A percentile compares a stretch with the other conserved stretches of the same genome.
phyloP scores from a whole-genome alignment of 2,888 invertebrate species.

The Protonemura montana region DNA sequence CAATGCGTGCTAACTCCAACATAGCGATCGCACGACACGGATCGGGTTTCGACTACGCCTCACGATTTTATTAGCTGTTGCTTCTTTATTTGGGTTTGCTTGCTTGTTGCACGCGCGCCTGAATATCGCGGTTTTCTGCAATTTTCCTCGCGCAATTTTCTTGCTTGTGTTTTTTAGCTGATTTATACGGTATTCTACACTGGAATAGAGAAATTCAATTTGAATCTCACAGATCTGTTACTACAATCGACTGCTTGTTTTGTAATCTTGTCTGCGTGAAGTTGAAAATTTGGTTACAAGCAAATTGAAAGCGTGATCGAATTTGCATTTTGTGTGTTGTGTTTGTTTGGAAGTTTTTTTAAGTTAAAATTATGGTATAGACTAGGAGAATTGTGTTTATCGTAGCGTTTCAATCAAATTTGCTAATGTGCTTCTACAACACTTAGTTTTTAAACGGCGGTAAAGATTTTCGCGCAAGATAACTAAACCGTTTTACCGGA shows the following conservation, averaged over 20 bases:
- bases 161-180: not conserved
- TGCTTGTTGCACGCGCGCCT: not conserved
- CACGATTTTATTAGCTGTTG: not conserved
- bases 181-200: not conserved
- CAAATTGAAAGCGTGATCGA: not conserved
- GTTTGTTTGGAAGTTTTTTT: not conserved
- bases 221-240: not conserved
- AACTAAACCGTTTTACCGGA: conserved; percentile 7
- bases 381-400: not conserved
- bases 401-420: not conserved
- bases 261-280: not conserved
- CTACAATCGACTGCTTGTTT: not conserved
- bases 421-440: conserved; percentile 22
- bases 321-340: not conserved
- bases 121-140: not conserved
- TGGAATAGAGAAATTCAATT: not conserved
- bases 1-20: not conserved
- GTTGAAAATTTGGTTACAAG: not conserved
- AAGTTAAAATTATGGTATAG: not conserved
- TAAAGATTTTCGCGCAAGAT: not conserved
- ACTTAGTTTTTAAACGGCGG: not conserved
- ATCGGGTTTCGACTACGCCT: not conserved
- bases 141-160: not conserved
- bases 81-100: not conserved
- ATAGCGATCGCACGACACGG: not conserved